Base-by-base conservation (phyloP, 2,888 invertebrate genomes). In the Lasioglossum villosulum region DNA sequence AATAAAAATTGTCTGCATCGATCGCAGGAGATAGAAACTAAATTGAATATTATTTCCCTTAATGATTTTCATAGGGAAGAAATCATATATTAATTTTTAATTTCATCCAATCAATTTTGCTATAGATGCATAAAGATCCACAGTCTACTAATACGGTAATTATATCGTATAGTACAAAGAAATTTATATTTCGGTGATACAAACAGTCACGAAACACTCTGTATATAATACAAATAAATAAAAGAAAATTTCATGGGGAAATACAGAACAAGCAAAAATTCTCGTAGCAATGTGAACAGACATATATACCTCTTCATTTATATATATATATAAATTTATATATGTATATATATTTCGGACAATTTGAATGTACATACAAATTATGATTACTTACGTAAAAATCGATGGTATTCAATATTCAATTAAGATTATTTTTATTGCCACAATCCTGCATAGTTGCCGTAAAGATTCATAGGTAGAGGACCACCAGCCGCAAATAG, bases 401-500 rank as follows among this genome's bases (percentile, higher is more conserved):
- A 71, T 83, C 78, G 81, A 88, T 79, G 84, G 80, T 63, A 37
- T 79, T 79, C 74, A 79, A 56, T 70, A 66, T 74, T 73, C 39
- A 59, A 48, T 81, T 78, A 76, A 75, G 59, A 73, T 87, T 77
- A 75, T 56, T 88, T 56, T 91, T 90, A 99, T 96, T 98, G 98
- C 99, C 99, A 99, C 86, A 99, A 96, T 56, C 98, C 99, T 45
- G 99, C 99, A 95, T 99, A 99, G 96, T 99, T 99, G 80, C 99
- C 99, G 88, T 98, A 97, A 56, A 99, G 96, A 78, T 98, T 98
- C 4, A 98, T 98, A 42, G 99, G 98, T 79, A 99, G 96, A 0
- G 99, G 99, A 0, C 99, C 99, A 14, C 99, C 99, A 16, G 99
- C 99, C 0, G 99, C 97, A 96, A 99, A 99, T 63, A 99, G 96